Evolutionary conservation across 2,797 vertebrate species (phyloP), one percentile per base, ranked within the genome.

Genomic region (Hydrocynus forskahlii): DNA sequence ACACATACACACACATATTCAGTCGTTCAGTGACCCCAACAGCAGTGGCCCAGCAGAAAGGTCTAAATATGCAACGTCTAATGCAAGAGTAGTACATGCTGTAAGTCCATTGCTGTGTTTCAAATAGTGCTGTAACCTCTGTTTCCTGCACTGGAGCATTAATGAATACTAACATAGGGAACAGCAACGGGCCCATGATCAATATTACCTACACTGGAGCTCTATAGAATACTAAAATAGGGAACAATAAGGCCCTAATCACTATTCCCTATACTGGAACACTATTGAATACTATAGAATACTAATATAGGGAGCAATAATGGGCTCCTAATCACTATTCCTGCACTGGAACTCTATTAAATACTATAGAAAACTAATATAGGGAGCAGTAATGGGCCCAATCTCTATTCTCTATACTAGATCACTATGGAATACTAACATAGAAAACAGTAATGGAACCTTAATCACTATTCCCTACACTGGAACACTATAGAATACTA

Each of bases 1-100:
- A 25, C 66, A 69, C 69, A 71, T 21, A 52, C 48, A 17, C 48
- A 25, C 66, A 69, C 69, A 70, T 19, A 25, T 50, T 43, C 29
- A 19, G 35, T 38, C 63, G 14, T 38, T 64, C 63, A n/a, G 35
- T 43, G 38, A 40, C 64, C 64, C 64, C 64, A 10, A 38, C 38
- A 43, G 3, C 64, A 38, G 64, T 67, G 35, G 40, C 9, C 13
- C 43, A 48, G n/a, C 60, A 29, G 23, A 62, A 62, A 12, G 23
- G 12, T 23, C n/a, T 57, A 57, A 7, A 50, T 50, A 43, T 43
- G 40, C 40, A 43, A 43, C 40, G 43, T 7, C 43, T 7, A 17
- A 57, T 57, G 55, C 59, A 25, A 12, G 21, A 60, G 21, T 25
- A 62, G 23, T 29, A 4, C 23, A 3, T 59, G 21, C 57, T 5